These are phyloP conservation scores for Harmothoe impar DNA, from an alignment of 2,888 invertebrate genomes.

Conservation along the genomic window DNA sequence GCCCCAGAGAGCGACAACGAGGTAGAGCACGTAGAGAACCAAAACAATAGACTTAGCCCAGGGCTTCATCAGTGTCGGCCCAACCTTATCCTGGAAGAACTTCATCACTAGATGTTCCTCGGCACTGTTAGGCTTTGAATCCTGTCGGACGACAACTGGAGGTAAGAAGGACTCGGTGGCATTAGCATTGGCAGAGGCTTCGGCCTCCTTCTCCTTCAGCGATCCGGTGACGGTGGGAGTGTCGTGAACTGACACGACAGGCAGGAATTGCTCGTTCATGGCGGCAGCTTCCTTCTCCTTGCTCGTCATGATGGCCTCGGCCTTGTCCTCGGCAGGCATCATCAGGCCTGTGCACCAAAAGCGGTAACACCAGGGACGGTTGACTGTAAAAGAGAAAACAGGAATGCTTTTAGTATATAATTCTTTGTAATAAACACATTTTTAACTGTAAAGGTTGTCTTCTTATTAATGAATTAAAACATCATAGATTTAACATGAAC, in stretches of 20 bases:
- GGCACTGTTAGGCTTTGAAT: conserved; percentile 22
- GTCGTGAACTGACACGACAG: conserved; percentile 35
- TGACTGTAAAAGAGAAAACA: background rate
- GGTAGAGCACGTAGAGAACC: conserved; percentile 59
- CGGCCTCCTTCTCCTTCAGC: conserved; percentile 58
- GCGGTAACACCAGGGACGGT: conserved; percentile 48
- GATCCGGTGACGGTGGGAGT: conserved; percentile 39
- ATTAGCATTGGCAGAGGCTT: background rate
- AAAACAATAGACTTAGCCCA: conserved; percentile 57
- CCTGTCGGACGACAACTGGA: conserved; percentile 16
- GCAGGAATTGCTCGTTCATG: conserved; percentile 30
- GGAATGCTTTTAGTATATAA: background rate
- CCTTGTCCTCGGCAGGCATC: background rate
- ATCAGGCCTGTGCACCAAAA: conserved; percentile 56
- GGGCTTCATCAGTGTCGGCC: conserved; percentile 62
- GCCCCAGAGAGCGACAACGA: conserved; percentile 64
- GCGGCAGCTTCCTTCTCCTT: conserved; percentile 53
- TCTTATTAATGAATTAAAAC: background rate
- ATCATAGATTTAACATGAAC: no score
- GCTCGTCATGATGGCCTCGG: background rate
- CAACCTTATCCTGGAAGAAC: conserved; percentile 65
- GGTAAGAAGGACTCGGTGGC: conserved; percentile 51
- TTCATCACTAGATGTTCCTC: conserved; percentile 62
- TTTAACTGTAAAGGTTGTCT: background rate
- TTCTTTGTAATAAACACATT: background rate